phyloP scores from a whole-genome alignment of 2,113 vertebrate species.

The Sardina pilchardus region DNA sequence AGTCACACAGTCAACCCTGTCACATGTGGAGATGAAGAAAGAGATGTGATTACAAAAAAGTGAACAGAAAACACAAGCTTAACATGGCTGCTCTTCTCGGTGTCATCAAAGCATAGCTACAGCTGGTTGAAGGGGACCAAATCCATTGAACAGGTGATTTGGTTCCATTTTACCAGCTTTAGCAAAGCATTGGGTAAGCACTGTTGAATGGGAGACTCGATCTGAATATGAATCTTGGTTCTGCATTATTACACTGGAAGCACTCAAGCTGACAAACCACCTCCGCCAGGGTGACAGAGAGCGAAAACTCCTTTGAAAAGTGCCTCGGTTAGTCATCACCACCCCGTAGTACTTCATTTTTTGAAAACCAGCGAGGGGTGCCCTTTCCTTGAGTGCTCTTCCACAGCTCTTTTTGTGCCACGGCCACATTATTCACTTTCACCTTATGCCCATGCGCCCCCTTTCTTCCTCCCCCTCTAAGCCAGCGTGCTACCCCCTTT shows the following conservation, averaged over 20 bases:
- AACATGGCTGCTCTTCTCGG: conserved; percentile 17
- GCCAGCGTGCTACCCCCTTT: conserved; percentile 51
- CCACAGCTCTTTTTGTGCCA: neutral
- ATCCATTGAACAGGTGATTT: conserved; percentile 99
- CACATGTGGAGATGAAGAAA: too few species aligned
- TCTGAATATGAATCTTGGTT: neutral
- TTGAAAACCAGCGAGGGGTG: conserved; percentile 5
- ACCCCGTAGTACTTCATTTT: conserved; percentile 11
- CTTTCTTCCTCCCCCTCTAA: conserved; percentile 45
- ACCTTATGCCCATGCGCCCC: neutral
- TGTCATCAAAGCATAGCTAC: conserved; percentile 99
- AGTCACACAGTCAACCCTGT: neutral
- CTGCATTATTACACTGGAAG: neutral
- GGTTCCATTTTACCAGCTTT: conserved; percentile 99
- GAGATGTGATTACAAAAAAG: too few species aligned
- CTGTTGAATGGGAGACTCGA: neutral
- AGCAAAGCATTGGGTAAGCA: conserved; percentile 90
- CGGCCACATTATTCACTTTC: conserved; percentile 2
- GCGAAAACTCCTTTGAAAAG: neutral
- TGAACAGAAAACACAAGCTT: conserved; percentile 6
- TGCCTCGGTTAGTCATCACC: neutral
- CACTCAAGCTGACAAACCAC: neutral
- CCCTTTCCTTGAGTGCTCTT: neutral
- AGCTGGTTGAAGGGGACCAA: conserved; percentile 99
- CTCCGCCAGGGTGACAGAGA: neutral